Evolutionary conservation across 2,113 vertebrate genomes (phyloP).

Genomic region (Hemiscyllium ocellatum): DNA sequence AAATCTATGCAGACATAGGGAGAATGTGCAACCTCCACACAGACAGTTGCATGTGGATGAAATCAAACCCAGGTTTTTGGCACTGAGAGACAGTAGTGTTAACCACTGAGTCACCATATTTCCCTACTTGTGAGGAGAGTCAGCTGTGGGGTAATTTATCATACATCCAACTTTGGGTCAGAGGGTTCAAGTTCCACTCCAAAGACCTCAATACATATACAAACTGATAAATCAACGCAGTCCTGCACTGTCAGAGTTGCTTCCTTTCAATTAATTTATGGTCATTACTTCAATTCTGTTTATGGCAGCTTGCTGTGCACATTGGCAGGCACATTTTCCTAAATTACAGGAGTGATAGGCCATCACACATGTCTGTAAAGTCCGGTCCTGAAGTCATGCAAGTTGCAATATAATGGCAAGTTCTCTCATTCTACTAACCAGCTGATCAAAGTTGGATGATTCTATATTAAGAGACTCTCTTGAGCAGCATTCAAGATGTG

Average conservation of each 20-base stretch:
- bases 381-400: background rate
- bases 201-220: background rate
- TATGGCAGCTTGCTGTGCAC: background rate
- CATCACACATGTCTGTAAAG: background rate
- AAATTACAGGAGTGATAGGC: background rate
- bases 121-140: background rate
- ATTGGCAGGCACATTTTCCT: background rate
- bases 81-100: too few species aligned
- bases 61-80: too few species aligned
- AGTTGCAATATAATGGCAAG: background rate
- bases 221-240: background rate
- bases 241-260: background rate
- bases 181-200: background rate
- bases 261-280: background rate
- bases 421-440: background rate
- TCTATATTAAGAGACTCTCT: background rate
- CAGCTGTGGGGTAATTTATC: background rate
- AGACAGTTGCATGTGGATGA: too few species aligned
- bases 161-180: background rate
- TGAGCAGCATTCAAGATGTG: background rate
- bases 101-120: too few species aligned
- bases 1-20: too few species aligned
- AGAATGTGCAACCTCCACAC: too few species aligned
- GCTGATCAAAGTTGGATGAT: background rate
- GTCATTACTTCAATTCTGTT: background rate